Evolutionary conservation across 2,888 invertebrate species (phyloP), one percentile per base, ranked within the genome.

Genomic region (Hirtodrosophila confusa): DNA sequence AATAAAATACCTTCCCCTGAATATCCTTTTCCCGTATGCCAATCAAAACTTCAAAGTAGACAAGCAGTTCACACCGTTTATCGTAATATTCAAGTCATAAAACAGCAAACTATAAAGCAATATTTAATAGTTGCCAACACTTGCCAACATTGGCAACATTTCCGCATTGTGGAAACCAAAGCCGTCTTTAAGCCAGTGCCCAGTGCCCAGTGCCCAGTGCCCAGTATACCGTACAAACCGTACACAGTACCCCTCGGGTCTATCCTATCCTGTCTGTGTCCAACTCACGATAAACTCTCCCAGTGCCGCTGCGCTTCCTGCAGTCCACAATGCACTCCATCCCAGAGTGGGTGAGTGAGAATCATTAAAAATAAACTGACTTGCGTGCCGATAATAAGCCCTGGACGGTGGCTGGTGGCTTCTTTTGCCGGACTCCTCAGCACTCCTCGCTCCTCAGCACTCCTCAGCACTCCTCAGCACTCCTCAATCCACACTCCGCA

Each of bases 301-400:
- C 54, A 54, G 49, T 24, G 24, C 36, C 68, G 61, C 63, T 61
- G 60, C 66, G 65, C 62, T 61, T 73, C 62, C 36, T 47, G 29
- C 35, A 49, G 48, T 29, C 43, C 27, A 5, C 17, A 10, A 17
- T 23, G 17, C 40, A 40, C 40, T 62, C 56, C 69, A 75, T 53
- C 48, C 54, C 80, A 53, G 79, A 85, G 85, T 85, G 88, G 76
- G 80, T 86, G 83, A 80, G 83, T 87, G 80, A 78, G 80, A 88
- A 88, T 84, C 88, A 89, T 88, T 89, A 89, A 88, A 88, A 88
- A 86, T 89, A 88, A 88, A 88, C 85, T 88, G 89, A 87, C 85
- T 88, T 88, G 88, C 88, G 88, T 88, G 88, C 88, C 85, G 88
- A 88, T 88, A 88, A 88, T 88, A 89, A 89, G 86, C 78, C 53